Conservation (phyloP, 2,113 vertebrate genomes). For the Leucopsar rothschildi region DNA sequence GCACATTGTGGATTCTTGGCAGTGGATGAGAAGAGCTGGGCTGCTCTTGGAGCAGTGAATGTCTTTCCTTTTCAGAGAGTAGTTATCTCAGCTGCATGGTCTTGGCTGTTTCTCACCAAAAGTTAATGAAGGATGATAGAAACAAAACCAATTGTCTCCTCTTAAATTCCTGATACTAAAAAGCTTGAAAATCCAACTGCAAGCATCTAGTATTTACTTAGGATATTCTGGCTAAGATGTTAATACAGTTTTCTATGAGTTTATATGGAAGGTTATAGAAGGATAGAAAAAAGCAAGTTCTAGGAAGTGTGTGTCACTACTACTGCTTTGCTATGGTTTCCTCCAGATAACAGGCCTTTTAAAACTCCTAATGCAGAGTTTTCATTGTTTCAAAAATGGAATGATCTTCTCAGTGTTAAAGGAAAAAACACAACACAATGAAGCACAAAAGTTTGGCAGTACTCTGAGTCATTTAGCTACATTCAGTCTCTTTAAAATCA, state of each 20-base stretch:
- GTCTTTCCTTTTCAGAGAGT: neutral
- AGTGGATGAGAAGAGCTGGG: neutral
- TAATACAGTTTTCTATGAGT: neutral
- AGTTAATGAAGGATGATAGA: neutral
- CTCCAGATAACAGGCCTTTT: neutral
- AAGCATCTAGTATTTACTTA: neutral
- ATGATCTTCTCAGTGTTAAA: neutral
- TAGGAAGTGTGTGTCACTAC: neutral
- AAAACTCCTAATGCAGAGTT: neutral
- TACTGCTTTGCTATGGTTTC: neutral
- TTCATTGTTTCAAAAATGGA: neutral
- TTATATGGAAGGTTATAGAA: neutral
- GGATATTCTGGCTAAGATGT: neutral
- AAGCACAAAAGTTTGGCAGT: neutral
- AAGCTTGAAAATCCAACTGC: neutral
- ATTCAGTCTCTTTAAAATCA: neutral
- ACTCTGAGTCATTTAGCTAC: neutral
- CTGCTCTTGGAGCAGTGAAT: neutral
- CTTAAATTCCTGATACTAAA: neutral
- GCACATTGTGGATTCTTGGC: neutral
- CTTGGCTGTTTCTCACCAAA: neutral
- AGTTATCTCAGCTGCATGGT: neutral
- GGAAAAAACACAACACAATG: neutral
- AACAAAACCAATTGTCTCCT: neutral
- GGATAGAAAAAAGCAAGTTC: neutral